These are phyloP conservation scores for Lepilemur ruficaudatus DNA, from an alignment of 2,797 vertebrate species.

Conservation along the genomic window DNA sequence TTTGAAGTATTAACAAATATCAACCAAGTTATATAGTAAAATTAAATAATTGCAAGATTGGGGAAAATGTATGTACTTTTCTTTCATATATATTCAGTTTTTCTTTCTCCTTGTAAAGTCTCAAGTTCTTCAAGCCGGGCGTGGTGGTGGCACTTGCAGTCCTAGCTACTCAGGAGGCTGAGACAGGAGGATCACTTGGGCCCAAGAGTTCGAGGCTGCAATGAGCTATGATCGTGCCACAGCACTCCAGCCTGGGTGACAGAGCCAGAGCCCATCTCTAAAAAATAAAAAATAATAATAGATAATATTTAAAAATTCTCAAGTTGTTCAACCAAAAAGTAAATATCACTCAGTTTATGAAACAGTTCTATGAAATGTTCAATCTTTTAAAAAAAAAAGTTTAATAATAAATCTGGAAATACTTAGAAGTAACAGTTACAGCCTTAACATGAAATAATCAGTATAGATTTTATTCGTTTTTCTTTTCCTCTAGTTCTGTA, in stretches of 20 bases:
- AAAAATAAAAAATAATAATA: background rate
- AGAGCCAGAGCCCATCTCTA: background rate
- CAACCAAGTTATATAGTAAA: background rate
- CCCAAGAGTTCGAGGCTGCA: background rate
- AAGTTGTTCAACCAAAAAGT: constrained; percentile 10
- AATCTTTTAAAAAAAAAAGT: background rate
- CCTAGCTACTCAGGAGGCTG: background rate
- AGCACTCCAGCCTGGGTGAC: background rate
- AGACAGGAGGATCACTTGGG: background rate
- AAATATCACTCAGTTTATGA: background rate
- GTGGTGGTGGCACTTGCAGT: background rate
- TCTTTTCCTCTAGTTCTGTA: background rate
- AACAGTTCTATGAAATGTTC: background rate
- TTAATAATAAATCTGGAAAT: background rate
- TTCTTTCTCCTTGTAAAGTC: background rate
- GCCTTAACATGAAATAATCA: background rate
- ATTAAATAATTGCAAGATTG: constrained; percentile 11
- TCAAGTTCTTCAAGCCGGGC: background rate
- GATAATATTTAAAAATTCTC: background rate
- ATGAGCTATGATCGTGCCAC: background rate
- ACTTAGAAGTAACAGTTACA: background rate
- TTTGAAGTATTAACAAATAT: constrained; percentile 36
- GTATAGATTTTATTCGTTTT: background rate
- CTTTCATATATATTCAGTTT: background rate
- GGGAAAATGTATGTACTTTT: background rate